These are phyloP conservation scores for Mastomys coucha DNA, from an alignment of 2,113 vertebrate species.

Conservation along the genomic window DNA sequence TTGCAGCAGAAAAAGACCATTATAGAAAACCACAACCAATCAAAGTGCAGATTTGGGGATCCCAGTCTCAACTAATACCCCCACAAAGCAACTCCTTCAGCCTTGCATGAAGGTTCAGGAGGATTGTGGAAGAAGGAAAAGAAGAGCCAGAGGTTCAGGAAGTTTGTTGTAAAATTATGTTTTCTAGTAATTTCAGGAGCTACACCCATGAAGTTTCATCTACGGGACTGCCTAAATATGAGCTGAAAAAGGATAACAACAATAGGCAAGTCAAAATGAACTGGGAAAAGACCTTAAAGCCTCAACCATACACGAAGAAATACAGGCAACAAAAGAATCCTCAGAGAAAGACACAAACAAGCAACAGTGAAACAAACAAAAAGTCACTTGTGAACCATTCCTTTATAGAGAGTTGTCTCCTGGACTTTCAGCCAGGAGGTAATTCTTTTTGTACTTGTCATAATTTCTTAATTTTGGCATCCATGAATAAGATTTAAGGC, in stretches of 20 bases:
- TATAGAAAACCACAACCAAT: no score
- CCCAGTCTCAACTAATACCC: background rate
- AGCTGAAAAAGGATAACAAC: background rate
- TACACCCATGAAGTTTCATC: background rate
- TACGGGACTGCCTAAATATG: background rate
- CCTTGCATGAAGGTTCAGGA: background rate
- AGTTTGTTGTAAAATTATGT: background rate
- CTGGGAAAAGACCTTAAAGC: background rate
- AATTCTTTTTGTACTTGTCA: constrained; percentile 5
- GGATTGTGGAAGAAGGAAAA: background rate
- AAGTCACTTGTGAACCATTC: background rate
- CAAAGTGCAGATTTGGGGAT: background rate
- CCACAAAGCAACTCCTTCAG: background rate
- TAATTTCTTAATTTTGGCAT: constrained; percentile 32
- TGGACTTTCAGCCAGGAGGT: constrained; percentile 13
- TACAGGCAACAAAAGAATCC: no score
- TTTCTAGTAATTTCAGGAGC: background rate
- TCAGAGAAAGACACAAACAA: background rate
- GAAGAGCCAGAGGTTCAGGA: no score
- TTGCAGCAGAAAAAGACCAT: background rate
- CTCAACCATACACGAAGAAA: no score
- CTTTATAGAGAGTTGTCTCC: background rate
- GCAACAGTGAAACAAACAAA: background rate
- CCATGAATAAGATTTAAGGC: background rate
- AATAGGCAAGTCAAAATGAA: background rate